Evolutionary conservation across 2,888 invertebrate species (phyloP).

Genomic region (Drosophila nigritarsus): DNA sequence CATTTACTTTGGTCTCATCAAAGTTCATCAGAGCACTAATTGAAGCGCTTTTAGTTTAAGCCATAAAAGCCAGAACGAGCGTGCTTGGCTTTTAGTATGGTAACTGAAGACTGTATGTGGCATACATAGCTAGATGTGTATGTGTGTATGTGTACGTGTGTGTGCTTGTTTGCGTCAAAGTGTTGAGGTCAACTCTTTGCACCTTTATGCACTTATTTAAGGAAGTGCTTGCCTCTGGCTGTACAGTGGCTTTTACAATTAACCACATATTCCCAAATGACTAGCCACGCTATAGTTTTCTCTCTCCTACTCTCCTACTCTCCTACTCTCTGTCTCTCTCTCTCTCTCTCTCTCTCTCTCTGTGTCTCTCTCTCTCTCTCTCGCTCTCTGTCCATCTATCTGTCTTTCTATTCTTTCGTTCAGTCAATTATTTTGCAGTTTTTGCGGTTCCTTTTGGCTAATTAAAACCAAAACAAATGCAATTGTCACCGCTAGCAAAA

Average conservation of each 20-base stretch:
- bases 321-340: no score
- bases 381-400: background rate
- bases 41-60: conserved; percentile 70
- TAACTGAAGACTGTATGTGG: background rate
- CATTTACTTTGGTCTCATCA: conserved; percentile 72
- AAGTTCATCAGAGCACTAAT: conserved; percentile 75
- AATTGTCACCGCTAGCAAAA: conserved; percentile 64
- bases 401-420: conserved; percentile 8
- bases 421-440: conserved; percentile 56
- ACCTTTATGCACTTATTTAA: conserved; percentile 44
- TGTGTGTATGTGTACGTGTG: background rate
- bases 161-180: conserved; percentile 27
- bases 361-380: background rate
- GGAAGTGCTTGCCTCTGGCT: conserved; percentile 19
- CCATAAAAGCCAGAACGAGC: conserved; percentile 57
- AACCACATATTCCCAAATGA: conserved; percentile 10
- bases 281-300: background rate
- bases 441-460: conserved; percentile 58
- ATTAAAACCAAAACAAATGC: conserved; percentile 76
- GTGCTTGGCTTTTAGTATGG: conserved; percentile 7
- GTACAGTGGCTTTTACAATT: conserved; percentile 21
- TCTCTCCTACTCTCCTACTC: no score
- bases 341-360: background rate
- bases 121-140: background rate
- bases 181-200: conserved; percentile 56